phyloP scores from a whole-genome alignment of 2,888 invertebrate genomes.

The Rhyacophila evoluta region DNA sequence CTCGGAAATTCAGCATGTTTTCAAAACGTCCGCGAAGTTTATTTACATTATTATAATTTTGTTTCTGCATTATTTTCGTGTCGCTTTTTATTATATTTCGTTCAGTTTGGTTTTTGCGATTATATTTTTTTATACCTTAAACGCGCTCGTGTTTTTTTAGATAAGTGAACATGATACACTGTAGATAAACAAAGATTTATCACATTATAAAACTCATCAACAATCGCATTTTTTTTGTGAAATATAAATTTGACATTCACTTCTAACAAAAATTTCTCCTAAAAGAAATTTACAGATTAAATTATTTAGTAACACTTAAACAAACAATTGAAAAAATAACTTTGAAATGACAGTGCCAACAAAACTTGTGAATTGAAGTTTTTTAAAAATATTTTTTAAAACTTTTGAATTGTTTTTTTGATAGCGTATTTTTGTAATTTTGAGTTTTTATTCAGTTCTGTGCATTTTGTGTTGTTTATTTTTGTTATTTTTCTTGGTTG shows the following conservation, averaged over 20 bases:
- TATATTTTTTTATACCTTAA: not conserved
- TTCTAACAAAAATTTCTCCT: not conserved
- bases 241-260: not conserved
- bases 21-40: not conserved
- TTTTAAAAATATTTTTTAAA: not conserved
- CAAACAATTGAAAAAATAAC: not conserved
- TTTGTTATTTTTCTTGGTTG: conserved; percentile 20
- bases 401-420: conserved; percentile 36
- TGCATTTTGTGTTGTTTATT: conserved; percentile 25
- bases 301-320: not conserved
- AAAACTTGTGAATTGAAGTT: not conserved
- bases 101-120: conserved; percentile 18
- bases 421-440: conserved; percentile 28
- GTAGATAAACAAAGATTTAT: not conserved
- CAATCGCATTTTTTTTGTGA: conserved; percentile 4
- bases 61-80: conserved; percentile 19
- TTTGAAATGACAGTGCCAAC: not conserved
- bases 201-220: not conserved
- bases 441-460: conserved; percentile 23
- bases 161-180: conserved; percentile 13
- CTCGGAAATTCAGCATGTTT: conserved; percentile 30
- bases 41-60: conserved; percentile 26
- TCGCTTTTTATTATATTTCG: not conserved
- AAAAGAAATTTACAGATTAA: not conserved
- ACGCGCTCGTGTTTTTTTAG: not conserved